Evolutionary conservation across 2,888 invertebrate species (phyloP).

Genomic region (Acrobasis repandana): DNA sequence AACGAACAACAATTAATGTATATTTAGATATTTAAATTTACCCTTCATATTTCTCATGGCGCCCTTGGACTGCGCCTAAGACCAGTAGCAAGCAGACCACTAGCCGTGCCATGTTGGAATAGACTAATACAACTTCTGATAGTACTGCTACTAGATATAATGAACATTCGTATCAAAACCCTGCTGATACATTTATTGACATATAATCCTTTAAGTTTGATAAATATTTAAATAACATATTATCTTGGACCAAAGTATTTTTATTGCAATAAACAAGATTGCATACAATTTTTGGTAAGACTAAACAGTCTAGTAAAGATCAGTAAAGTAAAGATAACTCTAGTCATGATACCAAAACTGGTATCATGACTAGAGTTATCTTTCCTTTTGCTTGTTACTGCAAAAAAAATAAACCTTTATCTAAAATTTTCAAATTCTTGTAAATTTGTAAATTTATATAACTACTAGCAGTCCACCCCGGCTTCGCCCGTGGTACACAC

Average conservation of each 20-base stretch:
- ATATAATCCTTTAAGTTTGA: conserved; percentile 3
- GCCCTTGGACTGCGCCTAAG: conserved; percentile 48
- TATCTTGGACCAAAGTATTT: not conserved
- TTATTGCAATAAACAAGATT: no score
- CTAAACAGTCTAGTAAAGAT: no score
- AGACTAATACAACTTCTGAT: conserved; percentile 13
- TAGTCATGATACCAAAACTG: no score
- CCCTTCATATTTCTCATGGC: conserved; percentile 75
- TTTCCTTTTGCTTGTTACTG: no score
- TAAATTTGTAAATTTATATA: no score
- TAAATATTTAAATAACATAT: not conserved
- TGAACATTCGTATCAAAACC: conserved; percentile 5
- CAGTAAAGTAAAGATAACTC: no score
- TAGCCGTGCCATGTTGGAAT: conserved; percentile 51
- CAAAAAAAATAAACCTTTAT: no score
- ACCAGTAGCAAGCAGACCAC: conserved; percentile 50
- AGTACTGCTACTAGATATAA: not conserved
- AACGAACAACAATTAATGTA: not conserved
- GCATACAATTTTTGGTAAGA: no score
- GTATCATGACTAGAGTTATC: no score
- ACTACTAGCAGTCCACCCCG: no score
- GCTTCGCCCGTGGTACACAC: no score
- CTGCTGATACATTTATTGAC: conserved; percentile 12
- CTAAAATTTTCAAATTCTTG: no score
- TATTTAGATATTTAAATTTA: conserved; percentile 33